Base-by-base conservation (phyloP, 2,888 invertebrate genomes). In the Idaea biselata region DNA sequence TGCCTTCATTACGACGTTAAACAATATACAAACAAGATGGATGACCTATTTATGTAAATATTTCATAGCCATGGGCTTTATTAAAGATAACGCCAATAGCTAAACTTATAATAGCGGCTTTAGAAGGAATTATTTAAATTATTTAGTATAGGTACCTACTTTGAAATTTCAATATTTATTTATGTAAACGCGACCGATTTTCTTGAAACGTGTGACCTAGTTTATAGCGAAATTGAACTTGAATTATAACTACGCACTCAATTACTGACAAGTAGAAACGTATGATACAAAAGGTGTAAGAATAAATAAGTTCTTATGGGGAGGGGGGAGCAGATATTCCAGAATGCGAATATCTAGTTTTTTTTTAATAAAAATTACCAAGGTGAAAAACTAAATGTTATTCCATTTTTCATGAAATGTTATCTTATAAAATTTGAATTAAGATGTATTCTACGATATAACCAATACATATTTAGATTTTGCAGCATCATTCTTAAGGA, bases 1-100 rank as follows among this genome's bases (percentile, higher is more conserved):
- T 18, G 18, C 56, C 56, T 18, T 56, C 56, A 56, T 56, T 56
- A 56, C 17, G 56, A 18, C 44, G 44, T 44, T 44, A 44, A 44
- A 44, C 44, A 44, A 44, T 44, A 44, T 44, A 44, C 44, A 44
- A 44, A 44, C 44, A 44, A 44, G 44, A 44, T 44, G 44, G 44
- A 44, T 44, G 44, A 44, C 44, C 44, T 44, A 44, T 44, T 44
- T 44, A 44, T 44, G 44, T 44, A 44, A 44, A 44, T 44, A 44
- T 44, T 44, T 44, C 44, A 44, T 44, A 44, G 44, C 44, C 11
- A 44, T 44, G 44, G 44, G 11, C 44, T 44, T 44, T 44, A 44
- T 44, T 44, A 44, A 44, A 44, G 44, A 44, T 44, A 8, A 44
- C 44, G 8, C 11, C 44, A 8, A 44, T 44, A 7, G 8, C 44